Conservation (phyloP, 2,797 vertebrate species). For the Enteromius trimaculatus region DNA sequence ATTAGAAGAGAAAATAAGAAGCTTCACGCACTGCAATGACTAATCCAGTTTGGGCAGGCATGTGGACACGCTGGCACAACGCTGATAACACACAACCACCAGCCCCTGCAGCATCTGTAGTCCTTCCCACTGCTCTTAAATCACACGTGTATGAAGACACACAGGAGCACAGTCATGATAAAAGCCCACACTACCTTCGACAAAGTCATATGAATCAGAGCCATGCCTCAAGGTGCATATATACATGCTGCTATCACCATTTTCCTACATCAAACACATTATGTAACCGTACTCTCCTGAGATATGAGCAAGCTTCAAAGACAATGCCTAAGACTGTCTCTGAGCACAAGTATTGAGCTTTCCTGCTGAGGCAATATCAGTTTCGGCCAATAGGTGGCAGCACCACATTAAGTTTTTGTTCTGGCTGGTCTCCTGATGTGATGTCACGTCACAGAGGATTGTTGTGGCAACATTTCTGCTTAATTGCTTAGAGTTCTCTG, state of each 20-base stretch:
- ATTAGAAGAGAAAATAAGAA: slow-evolving; percentile 35
- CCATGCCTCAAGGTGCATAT: slow-evolving; percentile 2
- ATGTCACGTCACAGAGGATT: slow-evolving; percentile 48
- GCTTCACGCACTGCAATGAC: slow-evolving; percentile 34
- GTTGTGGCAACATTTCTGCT: slow-evolving; percentile 49
- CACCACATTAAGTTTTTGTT: background rate
- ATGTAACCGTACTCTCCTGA: slow-evolving; percentile 36
- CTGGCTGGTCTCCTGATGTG: slow-evolving; percentile 17
- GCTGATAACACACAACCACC: slow-evolving; percentile 42
- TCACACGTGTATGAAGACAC: background rate
- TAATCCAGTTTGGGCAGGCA: slow-evolving; percentile 24
- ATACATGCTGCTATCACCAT: slow-evolving; percentile 20
- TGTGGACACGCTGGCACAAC: slow-evolving; percentile 15
- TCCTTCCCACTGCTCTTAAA: slow-evolving; percentile 21
- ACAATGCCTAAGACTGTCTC: background rate
- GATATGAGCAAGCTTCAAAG: slow-evolving; percentile 21
- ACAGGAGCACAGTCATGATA: slow-evolving; percentile 1
- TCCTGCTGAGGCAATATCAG: background rate
- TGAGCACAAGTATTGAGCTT: background rate
- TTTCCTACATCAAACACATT: slow-evolving; percentile 32
- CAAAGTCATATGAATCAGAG: background rate
- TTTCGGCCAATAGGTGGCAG: slow-evolving; percentile 44
- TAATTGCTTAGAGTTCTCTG: slow-evolving; percentile 32
- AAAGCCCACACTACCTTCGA: slow-evolving; percentile 18
- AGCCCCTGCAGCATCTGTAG: slow-evolving; percentile 34